Conservation (phyloP, 1,140 invertebrate species). For the Lasioglossum albipes region DNA sequence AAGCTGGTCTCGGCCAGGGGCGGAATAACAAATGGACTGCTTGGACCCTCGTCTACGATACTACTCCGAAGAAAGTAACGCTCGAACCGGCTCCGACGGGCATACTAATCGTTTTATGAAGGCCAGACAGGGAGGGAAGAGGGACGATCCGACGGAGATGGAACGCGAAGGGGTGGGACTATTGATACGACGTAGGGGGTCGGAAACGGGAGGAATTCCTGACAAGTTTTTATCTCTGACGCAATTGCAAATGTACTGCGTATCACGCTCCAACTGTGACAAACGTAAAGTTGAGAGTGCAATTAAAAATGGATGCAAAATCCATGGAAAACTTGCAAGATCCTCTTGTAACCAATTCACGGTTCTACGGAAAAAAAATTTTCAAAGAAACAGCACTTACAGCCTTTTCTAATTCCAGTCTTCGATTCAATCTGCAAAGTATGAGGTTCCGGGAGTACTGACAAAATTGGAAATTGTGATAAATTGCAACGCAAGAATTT, state of each 20-base stretch:
- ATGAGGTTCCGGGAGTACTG: too few relatives aligned
- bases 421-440: too few relatives aligned
- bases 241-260: background rate
- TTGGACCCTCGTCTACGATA: conserved; percentile 59
- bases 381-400: too few relatives aligned
- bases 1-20: conserved; percentile 52
- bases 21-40: conserved; percentile 70
- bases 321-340: too few relatives aligned
- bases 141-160: conserved; percentile 2
- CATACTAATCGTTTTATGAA: conserved; percentile 69
- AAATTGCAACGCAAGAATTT: too few relatives aligned
- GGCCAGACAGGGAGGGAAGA: conserved; percentile 38
- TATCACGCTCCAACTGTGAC: background rate
- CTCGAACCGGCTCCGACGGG: conserved; percentile 53
- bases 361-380: too few relatives aligned
- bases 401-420: too few relatives aligned
- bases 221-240: background rate
- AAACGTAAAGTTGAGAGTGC: background rate
- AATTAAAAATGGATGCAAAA: too few relatives aligned
- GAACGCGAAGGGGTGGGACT: background rate
- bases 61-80: conserved; percentile 56
- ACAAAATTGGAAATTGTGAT: too few relatives aligned
- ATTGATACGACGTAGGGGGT: conserved; percentile 15
- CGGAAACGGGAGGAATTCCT: background rate
- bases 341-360: too few relatives aligned